Evolutionary conservation across 1,140 invertebrate species (phyloP).

Genomic region (Sipha flava): DNA sequence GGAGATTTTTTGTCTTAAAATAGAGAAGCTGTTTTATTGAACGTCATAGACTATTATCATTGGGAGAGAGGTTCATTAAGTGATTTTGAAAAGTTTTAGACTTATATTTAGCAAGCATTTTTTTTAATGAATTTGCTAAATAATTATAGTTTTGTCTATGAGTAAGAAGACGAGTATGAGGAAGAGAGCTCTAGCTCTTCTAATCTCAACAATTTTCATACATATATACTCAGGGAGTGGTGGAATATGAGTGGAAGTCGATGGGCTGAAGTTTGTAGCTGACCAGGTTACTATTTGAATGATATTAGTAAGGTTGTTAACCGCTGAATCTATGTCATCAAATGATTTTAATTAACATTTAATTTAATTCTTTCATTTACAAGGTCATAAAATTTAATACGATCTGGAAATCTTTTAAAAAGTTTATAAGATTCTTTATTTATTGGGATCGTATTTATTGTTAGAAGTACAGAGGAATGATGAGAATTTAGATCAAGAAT

Average conservation of each 20-base stretch:
- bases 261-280: neutral
- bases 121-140: neutral
- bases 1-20: neutral
- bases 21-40: neutral
- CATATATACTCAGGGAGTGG: neutral
- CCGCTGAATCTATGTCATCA: neutral
- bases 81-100: neutral
- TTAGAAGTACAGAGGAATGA: slow-evolving; percentile 36
- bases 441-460: neutral
- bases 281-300: neutral
- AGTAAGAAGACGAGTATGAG: neutral
- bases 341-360: neutral
- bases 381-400: neutral
- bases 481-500: slow-evolving; percentile 36
- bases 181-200: neutral
- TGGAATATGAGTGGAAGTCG: neutral
- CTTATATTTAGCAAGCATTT: neutral
- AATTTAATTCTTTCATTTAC: neutral
- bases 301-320: neutral
- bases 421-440: neutral
- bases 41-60: neutral
- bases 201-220: neutral
- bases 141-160: neutral
- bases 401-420: neutral
- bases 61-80: neutral